phyloP scores from a whole-genome alignment of 2,797 vertebrate genomes.

The Epinephelus malabaricus region DNA sequence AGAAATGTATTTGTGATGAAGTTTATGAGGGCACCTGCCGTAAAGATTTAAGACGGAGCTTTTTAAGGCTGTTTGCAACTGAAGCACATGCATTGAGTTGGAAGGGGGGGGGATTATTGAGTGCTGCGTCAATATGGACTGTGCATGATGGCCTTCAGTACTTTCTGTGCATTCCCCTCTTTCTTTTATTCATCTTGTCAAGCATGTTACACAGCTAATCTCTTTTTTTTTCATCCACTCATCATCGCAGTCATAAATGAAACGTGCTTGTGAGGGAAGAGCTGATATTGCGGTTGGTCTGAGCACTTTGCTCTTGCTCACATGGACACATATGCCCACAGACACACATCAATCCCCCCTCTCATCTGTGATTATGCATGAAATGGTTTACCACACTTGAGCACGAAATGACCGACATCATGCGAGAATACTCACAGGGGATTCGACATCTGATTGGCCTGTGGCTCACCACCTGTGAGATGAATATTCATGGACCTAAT shows the following conservation, averaged over 20 bases:
- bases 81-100: slow-evolving; percentile 47
- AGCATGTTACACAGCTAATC: neutral
- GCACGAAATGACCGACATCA: slow-evolving; percentile 33
- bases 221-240: slow-evolving; percentile 10
- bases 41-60: slow-evolving; percentile 74
- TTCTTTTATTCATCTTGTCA: neutral
- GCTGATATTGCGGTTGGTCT: slow-evolving; percentile 14
- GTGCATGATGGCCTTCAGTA: neutral
- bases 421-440: slow-evolving; percentile 8
- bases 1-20: slow-evolving; percentile 52
- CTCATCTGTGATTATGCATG: slow-evolving; percentile 24
- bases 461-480: slow-evolving; percentile 37
- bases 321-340: neutral
- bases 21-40: slow-evolving; percentile 64
- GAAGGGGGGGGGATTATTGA: slow-evolving; percentile 15
- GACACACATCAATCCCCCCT: neutral
- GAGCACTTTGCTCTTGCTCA: slow-evolving; percentile 7
- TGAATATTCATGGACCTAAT: slow-evolving; percentile 50
- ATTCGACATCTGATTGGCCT: slow-evolving; percentile 54
- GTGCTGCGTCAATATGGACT: slow-evolving; percentile 20
- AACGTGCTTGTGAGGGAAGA: slow-evolving; percentile 24
- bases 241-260: slow-evolving; percentile 23
- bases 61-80: slow-evolving; percentile 64
- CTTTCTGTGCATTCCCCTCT: neutral
- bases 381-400: slow-evolving; percentile 57